Conservation (phyloP, 2,888 invertebrate species). For the Apamea crenata region DNA sequence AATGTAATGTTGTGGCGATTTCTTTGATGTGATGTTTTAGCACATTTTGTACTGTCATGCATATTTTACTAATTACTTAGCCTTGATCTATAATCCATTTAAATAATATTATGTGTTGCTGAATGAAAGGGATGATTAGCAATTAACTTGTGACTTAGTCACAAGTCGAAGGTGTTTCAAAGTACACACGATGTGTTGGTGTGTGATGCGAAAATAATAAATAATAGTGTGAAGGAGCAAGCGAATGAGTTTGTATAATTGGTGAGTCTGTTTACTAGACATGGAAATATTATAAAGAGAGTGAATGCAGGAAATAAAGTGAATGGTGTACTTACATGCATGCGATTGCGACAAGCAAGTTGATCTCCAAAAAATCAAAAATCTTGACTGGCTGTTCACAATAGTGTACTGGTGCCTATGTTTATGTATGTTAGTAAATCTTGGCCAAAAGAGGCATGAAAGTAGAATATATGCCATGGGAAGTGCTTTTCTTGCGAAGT, state of each 20-base stretch:
- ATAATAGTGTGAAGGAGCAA: neutral
- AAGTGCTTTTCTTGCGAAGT: too few species aligned
- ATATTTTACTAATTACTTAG: neutral
- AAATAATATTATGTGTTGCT: neutral
- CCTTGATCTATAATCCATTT: neutral
- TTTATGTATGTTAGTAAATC: too few species aligned
- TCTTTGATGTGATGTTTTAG: neutral
- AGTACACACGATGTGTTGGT: neutral
- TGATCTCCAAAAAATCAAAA: neutral
- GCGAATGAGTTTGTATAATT: neutral
- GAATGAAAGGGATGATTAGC: neutral
- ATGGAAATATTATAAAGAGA: neutral
- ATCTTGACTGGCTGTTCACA: neutral
- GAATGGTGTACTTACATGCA: neutral
- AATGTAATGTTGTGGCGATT: neutral
- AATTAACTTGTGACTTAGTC: too few species aligned
- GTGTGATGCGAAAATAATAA: neutral
- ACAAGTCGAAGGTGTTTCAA: neutral
- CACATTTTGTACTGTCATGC: neutral
- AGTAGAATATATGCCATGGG: too few species aligned
- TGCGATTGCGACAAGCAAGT: neutral
- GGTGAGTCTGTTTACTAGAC: neutral
- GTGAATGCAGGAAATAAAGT: neutral
- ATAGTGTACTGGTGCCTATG: neutral
- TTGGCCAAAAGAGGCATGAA: too few species aligned